Conservation (phyloP, 37 sponge, comb jelly and placozoan species). For the Petrosia ficiformis region DNA sequence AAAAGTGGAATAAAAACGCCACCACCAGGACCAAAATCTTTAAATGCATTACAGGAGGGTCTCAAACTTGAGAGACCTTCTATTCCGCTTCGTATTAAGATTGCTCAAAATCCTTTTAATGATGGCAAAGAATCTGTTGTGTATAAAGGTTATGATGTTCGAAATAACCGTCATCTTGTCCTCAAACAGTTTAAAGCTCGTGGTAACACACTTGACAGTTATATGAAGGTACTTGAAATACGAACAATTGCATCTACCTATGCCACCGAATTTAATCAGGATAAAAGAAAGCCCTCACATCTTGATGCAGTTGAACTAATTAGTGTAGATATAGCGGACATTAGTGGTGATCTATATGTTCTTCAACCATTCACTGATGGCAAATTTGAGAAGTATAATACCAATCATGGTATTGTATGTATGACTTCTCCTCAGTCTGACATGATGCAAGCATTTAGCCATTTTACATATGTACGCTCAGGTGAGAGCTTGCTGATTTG, state of each 20-base stretch:
- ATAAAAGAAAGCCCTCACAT: conserved; percentile 7
- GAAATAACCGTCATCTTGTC: conserved; percentile 23
- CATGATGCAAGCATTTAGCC: conserved; percentile 70
- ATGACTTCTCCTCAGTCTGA: conserved; percentile 25
- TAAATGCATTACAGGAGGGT: conserved; percentile 39
- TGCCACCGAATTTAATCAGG: conserved; percentile 50
- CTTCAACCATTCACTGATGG: conserved; percentile 38
- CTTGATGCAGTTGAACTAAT: conserved; percentile 6
- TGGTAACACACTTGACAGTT: conserved; percentile 21
- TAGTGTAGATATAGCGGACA: conserved; percentile 24
- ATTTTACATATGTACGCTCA: conserved; percentile 57
- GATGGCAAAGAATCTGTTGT: conserved; percentile 50
- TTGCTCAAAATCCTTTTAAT: conserved; percentile 59
- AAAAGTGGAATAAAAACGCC: conserved; percentile 32
- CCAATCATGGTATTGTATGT: conserved; percentile 45
- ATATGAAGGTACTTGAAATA: conserved; percentile 38
- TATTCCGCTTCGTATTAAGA: conserved; percentile 30
- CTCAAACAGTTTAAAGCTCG: conserved; percentile 43
- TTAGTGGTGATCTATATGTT: conserved; percentile 5
- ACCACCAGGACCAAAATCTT: conserved; percentile 6
- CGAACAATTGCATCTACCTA: conserved; percentile 42
- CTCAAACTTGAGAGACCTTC: conserved; percentile 27
- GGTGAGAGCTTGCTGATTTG: conserved; percentile 46
- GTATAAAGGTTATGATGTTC: conserved; percentile 52
- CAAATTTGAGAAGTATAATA: conserved; percentile 63